Conservation (phyloP, 2,797 vertebrate species). For the Sebastes oblongus region DNA sequence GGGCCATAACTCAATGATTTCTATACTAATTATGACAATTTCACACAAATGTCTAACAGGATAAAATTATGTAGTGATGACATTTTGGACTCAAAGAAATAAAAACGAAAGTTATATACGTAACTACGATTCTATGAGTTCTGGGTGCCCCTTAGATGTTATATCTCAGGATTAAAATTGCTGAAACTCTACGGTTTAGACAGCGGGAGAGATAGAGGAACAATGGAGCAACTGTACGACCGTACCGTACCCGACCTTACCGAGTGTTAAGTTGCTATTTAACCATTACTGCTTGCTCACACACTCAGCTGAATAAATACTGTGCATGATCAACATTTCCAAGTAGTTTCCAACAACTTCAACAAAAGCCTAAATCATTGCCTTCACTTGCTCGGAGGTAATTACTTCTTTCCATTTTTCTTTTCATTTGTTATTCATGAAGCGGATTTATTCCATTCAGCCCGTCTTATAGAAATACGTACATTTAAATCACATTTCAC, state of each 20-base stretch:
- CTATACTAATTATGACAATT: too few species aligned
- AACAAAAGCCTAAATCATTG: background rate
- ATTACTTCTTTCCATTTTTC: background rate
- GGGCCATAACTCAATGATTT: too few species aligned
- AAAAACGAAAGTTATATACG: background rate
- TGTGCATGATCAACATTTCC: background rate
- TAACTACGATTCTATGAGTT: background rate
- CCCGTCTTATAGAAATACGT: background rate
- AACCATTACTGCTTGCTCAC: background rate
- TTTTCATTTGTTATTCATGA: background rate
- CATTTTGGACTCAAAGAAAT: background rate
- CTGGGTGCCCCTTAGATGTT: background rate
- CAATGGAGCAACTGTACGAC: background rate
- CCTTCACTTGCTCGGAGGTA: too few species aligned
- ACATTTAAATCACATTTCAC: background rate
- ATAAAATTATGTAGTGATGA: too few species aligned
- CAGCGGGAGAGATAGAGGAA: background rate
- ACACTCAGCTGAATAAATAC: background rate
- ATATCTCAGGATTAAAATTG: background rate
- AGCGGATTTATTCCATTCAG: background rate
- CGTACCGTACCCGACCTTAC: too few species aligned
- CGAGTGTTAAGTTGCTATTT: background rate
- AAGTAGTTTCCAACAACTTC: background rate
- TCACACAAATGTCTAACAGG: too few species aligned
- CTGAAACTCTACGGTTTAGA: background rate